These are phyloP conservation scores for Amia ocellicauda DNA, from an alignment of 2,113 vertebrate genomes.

Conservation along the genomic window DNA sequence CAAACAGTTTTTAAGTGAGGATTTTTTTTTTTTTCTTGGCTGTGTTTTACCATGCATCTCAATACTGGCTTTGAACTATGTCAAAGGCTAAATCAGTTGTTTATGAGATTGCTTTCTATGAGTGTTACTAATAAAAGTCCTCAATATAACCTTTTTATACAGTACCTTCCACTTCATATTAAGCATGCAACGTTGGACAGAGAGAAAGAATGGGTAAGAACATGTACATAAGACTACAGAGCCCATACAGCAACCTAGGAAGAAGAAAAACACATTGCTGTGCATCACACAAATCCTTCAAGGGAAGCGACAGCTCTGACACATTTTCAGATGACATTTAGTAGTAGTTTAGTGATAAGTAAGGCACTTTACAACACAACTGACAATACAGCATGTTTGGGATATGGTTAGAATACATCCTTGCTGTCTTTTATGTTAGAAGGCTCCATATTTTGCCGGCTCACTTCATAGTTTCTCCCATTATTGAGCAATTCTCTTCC, in stretches of 20 bases:
- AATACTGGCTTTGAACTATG: constrained; percentile 12
- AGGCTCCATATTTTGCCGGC: no score
- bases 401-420: no score
- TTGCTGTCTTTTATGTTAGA: no score
- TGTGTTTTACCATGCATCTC: constrained; percentile 1
- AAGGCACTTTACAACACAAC: no score
- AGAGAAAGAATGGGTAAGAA: constrained; percentile 10
- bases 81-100: not conserved
- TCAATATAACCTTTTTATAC: constrained; percentile 35
- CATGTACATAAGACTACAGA: constrained; percentile 12
- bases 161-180: constrained; percentile 63
- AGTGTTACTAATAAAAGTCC: constrained; percentile 9
- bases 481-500: no score
- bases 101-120: constrained; percentile 5
- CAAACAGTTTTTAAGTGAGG: not conserved
- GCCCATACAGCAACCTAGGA: constrained; percentile 20
- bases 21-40: not conserved
- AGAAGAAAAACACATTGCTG: constrained; percentile 6
- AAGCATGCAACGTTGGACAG: constrained; percentile 42
- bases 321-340: not conserved
- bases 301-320: not conserved
- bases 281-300: not conserved
- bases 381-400: no score
- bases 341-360: no score
- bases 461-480: no score